Evolutionary conservation across 2,888 invertebrate genomes (phyloP), one percentile per base, ranked within the genome.

Genomic region (Lasius fuliginosus): DNA sequence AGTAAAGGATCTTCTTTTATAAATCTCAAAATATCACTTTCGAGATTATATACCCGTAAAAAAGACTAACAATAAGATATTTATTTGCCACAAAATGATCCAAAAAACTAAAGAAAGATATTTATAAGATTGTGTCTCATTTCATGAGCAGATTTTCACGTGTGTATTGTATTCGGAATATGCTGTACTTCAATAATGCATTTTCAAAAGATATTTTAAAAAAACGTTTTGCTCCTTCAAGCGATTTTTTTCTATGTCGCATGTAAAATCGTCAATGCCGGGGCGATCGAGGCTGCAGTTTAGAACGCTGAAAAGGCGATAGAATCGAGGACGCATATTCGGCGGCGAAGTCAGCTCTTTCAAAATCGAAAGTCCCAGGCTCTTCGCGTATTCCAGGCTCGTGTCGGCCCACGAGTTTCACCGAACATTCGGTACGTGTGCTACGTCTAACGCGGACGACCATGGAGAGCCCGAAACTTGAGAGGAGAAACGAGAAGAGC

Each of bases 311-410:
- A 89, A 82, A 81, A 81, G 85, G 73, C 40, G 82, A 73, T 71
- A 81, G 83, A 83, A 88, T 76, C 90, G 91, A 86, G 88, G 87
- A 85, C 90, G 85, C 76, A 75, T 85, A 83, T 67, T 82, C 86
- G 84, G 83, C 82, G 36, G 56, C 74, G 71, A 58, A 60, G 73
- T 64, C 65, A 73, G 82, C 87, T 90, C 89, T 89, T 89, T 92
- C 89, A 93, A 93, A 93, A 93, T 92, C 92, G 93, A 93, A 93
- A 93, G 93, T 93, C 88, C 36, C 86, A 88, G 81, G 87, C 93
- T 92, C 92, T 90, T 94, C 92, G 92, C 88, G 92, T 94, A 94
- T 94, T 93, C 94, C 90, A 90, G 82, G 79, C 93, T 92, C 93
- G 94, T 93, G 87, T 88, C 88, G 86, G 79, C 71, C 86, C 88